Evolutionary conservation across 2,888 invertebrate genomes (phyloP).

Genomic region (Entomobrya multifasciata): DNA sequence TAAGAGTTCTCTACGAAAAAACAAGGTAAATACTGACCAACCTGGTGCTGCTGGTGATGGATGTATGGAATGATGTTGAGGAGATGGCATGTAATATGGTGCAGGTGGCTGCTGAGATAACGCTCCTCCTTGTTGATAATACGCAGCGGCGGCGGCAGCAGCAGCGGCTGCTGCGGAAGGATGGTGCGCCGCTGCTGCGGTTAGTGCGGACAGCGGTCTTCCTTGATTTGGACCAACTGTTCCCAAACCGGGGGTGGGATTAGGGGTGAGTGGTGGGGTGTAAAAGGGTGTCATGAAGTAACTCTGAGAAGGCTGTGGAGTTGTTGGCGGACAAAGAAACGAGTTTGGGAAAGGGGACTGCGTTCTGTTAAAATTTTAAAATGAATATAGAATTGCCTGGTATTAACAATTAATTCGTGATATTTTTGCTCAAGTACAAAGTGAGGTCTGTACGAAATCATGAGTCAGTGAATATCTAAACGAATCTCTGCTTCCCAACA

Average conservation of each 20-base stretch:
- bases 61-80: slow-evolving; percentile 79
- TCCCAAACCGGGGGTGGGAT: slow-evolving; percentile 65
- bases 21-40: slow-evolving; percentile 79
- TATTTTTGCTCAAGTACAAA: not conserved
- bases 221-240: slow-evolving; percentile 60
- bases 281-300: slow-evolving; percentile 79
- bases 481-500: no score
- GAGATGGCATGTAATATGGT: slow-evolving; percentile 77
- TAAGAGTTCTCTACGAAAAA: slow-evolving; percentile 55
- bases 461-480: slow-evolving; percentile 3
- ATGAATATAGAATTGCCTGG: no score
- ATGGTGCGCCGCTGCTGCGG: slow-evolving; percentile 44
- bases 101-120: no score
- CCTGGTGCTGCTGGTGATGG: slow-evolving; percentile 79
- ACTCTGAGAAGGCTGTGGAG: slow-evolving; percentile 74
- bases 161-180: no score
- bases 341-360: slow-evolving; percentile 78
- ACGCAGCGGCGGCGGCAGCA: slow-evolving; percentile 66
- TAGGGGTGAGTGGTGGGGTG: slow-evolving; percentile 78
- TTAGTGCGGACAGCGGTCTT: slow-evolving; percentile 55
- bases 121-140: slow-evolving; percentile 74
- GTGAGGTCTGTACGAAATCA: not conserved
- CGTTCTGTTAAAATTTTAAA: slow-evolving; percentile 77
- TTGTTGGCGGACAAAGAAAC: slow-evolving; percentile 76
- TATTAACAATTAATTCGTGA: no score